These are phyloP conservation scores for Hydriomena furcata DNA, from an alignment of 2,888 invertebrate species.

Conservation along the genomic window DNA sequence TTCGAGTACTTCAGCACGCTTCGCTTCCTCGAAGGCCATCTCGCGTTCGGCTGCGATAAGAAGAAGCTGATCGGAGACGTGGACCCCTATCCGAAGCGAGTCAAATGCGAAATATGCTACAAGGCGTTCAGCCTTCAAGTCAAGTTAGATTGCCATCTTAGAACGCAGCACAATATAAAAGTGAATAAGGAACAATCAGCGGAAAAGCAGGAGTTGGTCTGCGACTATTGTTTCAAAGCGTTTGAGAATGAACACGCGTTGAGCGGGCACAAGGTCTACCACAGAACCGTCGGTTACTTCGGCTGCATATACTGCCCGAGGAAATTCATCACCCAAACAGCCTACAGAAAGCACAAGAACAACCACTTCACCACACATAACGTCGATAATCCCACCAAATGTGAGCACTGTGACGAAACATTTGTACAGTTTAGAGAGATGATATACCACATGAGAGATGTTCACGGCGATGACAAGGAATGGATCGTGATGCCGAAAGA, in stretches of 20 bases:
- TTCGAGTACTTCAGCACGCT: slow-evolving; percentile 72
- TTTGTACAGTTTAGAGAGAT: slow-evolving; percentile 80
- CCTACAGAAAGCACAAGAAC: slow-evolving; percentile 78
- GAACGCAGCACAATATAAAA: slow-evolving; percentile 64
- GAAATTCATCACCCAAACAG: slow-evolving; percentile 77
- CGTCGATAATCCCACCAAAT: slow-evolving; percentile 73
- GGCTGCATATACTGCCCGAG: slow-evolving; percentile 79
- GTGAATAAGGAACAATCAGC: slow-evolving; percentile 54
- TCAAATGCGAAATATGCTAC: slow-evolving; percentile 76
- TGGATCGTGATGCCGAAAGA: slow-evolving; percentile 75
- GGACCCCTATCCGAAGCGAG: slow-evolving; percentile 65
- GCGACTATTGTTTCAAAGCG: slow-evolving; percentile 76
- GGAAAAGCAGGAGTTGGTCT: slow-evolving; percentile 62
- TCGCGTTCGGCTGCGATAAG: slow-evolving; percentile 73
- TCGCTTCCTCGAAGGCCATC: slow-evolving; percentile 73
- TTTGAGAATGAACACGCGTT: slow-evolving; percentile 74
- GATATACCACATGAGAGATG: slow-evolving; percentile 77
- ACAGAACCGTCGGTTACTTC: slow-evolving; percentile 69
- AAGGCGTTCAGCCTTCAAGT: slow-evolving; percentile 78
- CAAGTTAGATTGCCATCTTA: slow-evolving; percentile 75
- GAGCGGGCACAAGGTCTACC: slow-evolving; percentile 68
- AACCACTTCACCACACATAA: slow-evolving; percentile 70
- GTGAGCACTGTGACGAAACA: slow-evolving; percentile 80
- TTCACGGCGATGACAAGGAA: slow-evolving; percentile 72
- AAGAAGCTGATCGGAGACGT: slow-evolving; percentile 71